Base-by-base conservation (phyloP, 2,888 invertebrate species). In the Cinara cedri region DNA sequence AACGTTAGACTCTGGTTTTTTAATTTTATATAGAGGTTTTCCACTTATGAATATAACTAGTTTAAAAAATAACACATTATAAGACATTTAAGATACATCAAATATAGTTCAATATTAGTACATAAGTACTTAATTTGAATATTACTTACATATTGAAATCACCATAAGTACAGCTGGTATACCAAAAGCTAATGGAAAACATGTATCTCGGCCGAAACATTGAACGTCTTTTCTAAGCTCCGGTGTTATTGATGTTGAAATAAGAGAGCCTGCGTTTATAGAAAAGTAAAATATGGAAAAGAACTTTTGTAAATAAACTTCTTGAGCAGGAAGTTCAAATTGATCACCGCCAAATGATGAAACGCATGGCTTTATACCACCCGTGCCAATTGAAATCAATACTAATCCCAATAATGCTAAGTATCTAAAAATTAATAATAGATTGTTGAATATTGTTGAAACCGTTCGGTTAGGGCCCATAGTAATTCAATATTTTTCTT, bases 311-410 rank as follows among this genome's bases (percentile, higher is more conserved):
- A 92, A 86, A 84, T 91, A 89, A 82, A 88, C 87, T 19, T 90
- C 88, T 86, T 93, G 91, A 68, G 89, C 87, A 0, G 90, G 90
- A 60, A 90, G 84, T 19, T 87, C 85, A 84, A 93, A 92, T 85
- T 93, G 94, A 85, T 94, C 94, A 0, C 93, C 94, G 3, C 93
- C 94, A 85, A 94, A 94, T 0, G 94, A 90, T 0, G 92, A 88
- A 0, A 94, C 93, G 85, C 93, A 94, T 0, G 94, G 93, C 83
- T 94, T 94, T 82, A 94, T 94, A 4, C 93, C 93, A 0, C 93
- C 93, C 0, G 93, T 92, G 2, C 93, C 93, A 4, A 92, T 82
- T 0, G 92, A 92, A 81, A 94, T 91, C 82, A 93, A 86, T 16
- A 90, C 84, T 42, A 94, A 86, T 0, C 92, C 93, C 24, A 91